phyloP scores from a whole-genome alignment of 1,140 invertebrate species.

The Magallana ariakensis region DNA sequence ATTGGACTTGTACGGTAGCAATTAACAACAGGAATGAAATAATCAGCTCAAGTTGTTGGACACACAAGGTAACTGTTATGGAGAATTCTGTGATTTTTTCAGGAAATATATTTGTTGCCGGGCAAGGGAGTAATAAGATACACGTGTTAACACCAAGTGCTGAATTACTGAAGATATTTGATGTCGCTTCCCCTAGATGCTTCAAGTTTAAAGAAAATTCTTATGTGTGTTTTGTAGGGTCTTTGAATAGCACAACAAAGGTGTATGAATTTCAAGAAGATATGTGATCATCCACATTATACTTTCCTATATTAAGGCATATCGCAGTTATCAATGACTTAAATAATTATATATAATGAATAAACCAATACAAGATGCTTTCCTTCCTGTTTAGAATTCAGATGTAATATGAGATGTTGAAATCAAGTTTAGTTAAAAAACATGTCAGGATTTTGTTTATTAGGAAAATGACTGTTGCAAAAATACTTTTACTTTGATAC shows the following conservation, averaged over 20 bases:
- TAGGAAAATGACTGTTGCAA: too few species aligned
- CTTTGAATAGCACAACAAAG: neutral
- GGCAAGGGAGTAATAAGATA: neutral
- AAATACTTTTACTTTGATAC: too few species aligned
- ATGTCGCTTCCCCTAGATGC: neutral
- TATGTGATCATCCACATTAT: too few species aligned
- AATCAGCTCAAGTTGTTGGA: neutral
- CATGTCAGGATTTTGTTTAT: too few species aligned
- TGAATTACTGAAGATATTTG: neutral
- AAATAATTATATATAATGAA: too few species aligned
- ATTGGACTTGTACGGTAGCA: neutral
- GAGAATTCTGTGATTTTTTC: neutral
- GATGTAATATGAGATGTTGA: too few species aligned
- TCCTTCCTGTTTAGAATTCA: too few species aligned
- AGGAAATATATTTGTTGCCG: constrained; percentile 1
- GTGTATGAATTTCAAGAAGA: constrained; percentile 22
- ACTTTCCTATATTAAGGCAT: too few species aligned
- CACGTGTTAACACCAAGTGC: neutral
- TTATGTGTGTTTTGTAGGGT: neutral
- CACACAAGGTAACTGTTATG: neutral
- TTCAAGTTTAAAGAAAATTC: constrained; percentile 4
- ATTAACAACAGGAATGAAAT: neutral
- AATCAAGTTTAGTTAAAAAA: too few species aligned
- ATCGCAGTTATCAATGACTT: too few species aligned
- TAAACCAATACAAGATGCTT: too few species aligned